phyloP scores from a whole-genome alignment of 2,797 vertebrate genomes.

The Phylloscopus collybita region DNA sequence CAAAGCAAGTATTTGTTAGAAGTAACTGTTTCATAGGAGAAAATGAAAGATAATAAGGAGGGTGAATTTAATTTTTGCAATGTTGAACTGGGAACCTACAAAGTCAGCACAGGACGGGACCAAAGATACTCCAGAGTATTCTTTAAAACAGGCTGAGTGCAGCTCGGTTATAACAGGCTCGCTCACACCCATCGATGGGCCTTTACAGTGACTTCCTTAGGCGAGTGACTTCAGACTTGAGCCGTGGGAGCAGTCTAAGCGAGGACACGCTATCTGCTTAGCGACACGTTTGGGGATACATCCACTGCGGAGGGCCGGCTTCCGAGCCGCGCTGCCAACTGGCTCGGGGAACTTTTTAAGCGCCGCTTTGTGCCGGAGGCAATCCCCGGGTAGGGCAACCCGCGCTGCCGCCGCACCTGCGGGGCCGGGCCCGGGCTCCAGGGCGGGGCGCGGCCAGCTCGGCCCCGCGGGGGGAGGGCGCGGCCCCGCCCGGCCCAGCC shows the following conservation, averaged over 20 bases:
- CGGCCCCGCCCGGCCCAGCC: not conserved
- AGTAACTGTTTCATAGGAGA: not conserved
- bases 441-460: not conserved
- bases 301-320: too few species aligned
- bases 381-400: fast-evolving
- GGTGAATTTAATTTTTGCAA: not conserved
- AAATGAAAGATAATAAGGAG: not conserved
- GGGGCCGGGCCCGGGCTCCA: not conserved
- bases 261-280: not conserved
- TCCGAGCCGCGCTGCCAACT: not conserved
- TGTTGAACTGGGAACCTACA: not conserved
- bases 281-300: not conserved
- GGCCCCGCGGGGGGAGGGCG: too few species aligned
- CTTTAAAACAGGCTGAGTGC: not conserved
- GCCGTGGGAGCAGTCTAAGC: not conserved
- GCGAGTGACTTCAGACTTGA: not conserved
- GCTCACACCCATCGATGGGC: not conserved
- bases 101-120: not conserved
- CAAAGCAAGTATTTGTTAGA: not conserved
- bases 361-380: fast-evolving
- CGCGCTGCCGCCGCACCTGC: fast-evolving
- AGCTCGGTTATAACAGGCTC: not conserved
- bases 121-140: not conserved
- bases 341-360: not conserved
- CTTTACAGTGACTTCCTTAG: not conserved